A percentile compares a stretch with the other conserved stretches of the same genome.
Evolutionary conservation across 2,113 vertebrate genomes (phyloP).

Genomic region (Brachyhypopomus occidentalis): DNA sequence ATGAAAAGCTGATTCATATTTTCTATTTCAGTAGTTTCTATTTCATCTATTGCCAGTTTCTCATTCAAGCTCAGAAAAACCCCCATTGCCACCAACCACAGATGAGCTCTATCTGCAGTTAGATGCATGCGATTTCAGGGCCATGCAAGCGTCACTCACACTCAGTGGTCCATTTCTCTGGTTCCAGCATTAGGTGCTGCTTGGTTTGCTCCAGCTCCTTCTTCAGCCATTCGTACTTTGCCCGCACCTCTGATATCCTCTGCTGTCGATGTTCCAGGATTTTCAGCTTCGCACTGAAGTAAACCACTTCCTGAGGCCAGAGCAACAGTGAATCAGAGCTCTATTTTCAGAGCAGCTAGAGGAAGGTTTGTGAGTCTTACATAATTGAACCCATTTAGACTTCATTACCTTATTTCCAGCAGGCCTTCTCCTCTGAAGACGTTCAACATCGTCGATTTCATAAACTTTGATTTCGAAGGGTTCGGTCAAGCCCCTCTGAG

Average conservation of each 20-base stretch:
- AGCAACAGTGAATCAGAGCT: background rate
- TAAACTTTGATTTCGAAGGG: constrained; percentile 98
- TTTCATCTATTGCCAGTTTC: too few relatives aligned
- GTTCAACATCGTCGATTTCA: constrained; percentile 96
- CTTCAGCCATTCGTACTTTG: constrained; percentile 94
- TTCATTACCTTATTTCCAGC: constrained; percentile 80
- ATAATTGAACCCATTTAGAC: background rate
- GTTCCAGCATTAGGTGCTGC: constrained; percentile 94
- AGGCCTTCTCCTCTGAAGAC: constrained; percentile 85
- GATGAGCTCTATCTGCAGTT: too few relatives aligned
- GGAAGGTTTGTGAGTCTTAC: background rate
- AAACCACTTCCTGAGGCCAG: constrained; percentile 78
- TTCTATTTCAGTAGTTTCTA: background rate
- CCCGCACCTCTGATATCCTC: constrained; percentile 89
- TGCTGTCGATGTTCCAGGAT: constrained; percentile 93
- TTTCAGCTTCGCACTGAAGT: constrained; percentile 87
- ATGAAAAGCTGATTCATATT: too few relatives aligned
- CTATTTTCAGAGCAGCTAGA: background rate
- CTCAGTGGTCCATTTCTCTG: constrained; percentile 93
- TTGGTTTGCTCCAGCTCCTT: constrained; percentile 95
- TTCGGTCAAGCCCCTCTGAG: constrained; percentile 78
- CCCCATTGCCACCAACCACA: too few relatives aligned
- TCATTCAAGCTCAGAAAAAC: too few relatives aligned
- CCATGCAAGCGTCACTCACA: constrained; percentile 77
- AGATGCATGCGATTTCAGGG: background rate